Percentiles rank a stretch among this genome's conserved stretches.
Evolutionary conservation across 1,140 invertebrate genomes (phyloP).

Genomic region (Cydia pomonella): DNA sequence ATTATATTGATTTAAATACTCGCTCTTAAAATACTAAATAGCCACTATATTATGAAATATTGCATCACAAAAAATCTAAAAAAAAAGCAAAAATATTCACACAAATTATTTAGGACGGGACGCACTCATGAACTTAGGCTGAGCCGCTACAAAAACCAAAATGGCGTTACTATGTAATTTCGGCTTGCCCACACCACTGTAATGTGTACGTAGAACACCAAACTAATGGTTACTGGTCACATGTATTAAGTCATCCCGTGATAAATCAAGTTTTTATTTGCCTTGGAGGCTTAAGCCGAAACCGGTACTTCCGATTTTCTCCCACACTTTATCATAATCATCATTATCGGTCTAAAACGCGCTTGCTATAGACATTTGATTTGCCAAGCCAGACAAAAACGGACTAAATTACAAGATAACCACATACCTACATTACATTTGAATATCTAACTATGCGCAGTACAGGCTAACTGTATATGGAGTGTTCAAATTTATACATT

Average conservation of each 20-base stretch:
- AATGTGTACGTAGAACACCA: conserved; percentile 14
- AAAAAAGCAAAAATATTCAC: not conserved
- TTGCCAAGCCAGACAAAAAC: conserved; percentile 9
- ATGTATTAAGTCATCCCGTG: conserved; percentile 24
- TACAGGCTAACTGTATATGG: not conserved
- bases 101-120: not conserved
- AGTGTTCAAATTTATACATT: not conserved
- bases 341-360: conserved; percentile 18
- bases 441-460: not conserved
- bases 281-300: not conserved
- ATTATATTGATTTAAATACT: too few species aligned
- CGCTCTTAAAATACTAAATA: too few species aligned
- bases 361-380: not conserved
- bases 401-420: not conserved
- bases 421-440: not conserved
- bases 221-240: conserved; percentile 12
- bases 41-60: not conserved
- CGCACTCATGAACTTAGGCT: not conserved
- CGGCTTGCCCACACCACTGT: not conserved
- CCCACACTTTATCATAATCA: conserved; percentile 31
- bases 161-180: conserved; percentile 16
- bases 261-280: conserved; percentile 31
- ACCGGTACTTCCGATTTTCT: conserved; percentile 31
- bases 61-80: not conserved
- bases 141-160: conserved; percentile 7